phyloP scores from a whole-genome alignment of 2,797 vertebrate species.

The Delichon dasypus region DNA sequence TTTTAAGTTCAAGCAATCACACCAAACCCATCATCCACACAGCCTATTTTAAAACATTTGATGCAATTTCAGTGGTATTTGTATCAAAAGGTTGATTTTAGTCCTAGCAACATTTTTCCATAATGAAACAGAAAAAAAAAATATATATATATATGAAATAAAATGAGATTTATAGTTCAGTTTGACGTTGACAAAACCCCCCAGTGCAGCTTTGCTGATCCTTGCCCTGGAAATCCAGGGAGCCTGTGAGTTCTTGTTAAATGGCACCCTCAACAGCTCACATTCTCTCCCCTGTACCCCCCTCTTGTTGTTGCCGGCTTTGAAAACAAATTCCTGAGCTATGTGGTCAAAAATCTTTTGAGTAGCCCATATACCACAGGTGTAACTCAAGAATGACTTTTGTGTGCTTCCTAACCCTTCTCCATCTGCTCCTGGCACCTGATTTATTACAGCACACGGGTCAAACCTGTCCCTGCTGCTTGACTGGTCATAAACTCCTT shows the following conservation, averaged over 20 bases:
- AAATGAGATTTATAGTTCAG: not conserved
- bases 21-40: not conserved
- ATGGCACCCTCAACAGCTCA: not conserved
- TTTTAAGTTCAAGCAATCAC: not conserved
- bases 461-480: not conserved
- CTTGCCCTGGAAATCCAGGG: not conserved
- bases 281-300: not conserved
- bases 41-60: not conserved
- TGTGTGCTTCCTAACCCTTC: not conserved
- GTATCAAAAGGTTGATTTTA: not conserved
- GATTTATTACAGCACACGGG: conserved; percentile 15
- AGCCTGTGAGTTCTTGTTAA: not conserved
- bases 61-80: not conserved
- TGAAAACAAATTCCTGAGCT: conserved; percentile 19
- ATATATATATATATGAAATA: not conserved
- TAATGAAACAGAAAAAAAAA: not conserved
- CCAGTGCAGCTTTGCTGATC: not conserved
- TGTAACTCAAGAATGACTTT: conserved; percentile 18
- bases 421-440: conserved; percentile 7
- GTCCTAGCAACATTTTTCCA: not conserved
- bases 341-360: not conserved
- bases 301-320: not conserved
- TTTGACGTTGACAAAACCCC: not conserved
- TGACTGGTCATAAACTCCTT: conserved; percentile 15
- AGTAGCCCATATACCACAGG: not conserved